Evolutionary conservation across 2,797 vertebrate genomes (phyloP), one percentile per base, ranked within the genome.

Genomic region (Botia almorhae): DNA sequence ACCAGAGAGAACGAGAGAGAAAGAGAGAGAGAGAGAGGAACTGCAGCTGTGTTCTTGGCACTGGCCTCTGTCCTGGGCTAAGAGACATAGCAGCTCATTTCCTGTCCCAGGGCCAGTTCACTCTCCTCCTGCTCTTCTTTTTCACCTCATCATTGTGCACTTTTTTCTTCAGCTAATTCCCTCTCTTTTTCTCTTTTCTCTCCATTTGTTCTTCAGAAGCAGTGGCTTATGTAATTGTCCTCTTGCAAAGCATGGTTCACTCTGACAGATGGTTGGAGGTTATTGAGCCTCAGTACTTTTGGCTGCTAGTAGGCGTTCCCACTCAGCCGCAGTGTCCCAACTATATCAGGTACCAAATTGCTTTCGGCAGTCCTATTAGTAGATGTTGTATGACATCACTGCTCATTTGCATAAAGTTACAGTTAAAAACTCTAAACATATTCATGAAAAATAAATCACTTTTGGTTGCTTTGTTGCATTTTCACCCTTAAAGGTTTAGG

Each of bases 41-140:
- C 75, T 76, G 81, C 84, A 81, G 84, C 81, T 85, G 84, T 83
- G 78, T 58, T 81, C 60, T 79, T 85, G 84, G 82, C 78, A 81
- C 64, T 77, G 58, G 16, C 64, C 68, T 83, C 75, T 80, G 87
- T 86, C 82, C 63, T 81, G 75, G 71, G 85, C 60, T 86, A 75
- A 75, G 87, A 67, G 68, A 74, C 88, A 76, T 82, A 87, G 74
- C 23, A 77, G 80, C 87, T 90, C 75, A 89, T 90, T 92, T 93
- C 92, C 92, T 89, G 90, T 90, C 85, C 71, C 64, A 73, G 51
- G 76, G 69, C 85, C 82, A 82, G 71, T 84, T 84, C 43, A 43
- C 82, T 78, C 74, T 87, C 76, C 82, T 80, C 73, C 46, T n/a
- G 48, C 68, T 68, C 78, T 53, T 68, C 78, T 53, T 11, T 69